Base-by-base conservation (phyloP, 2,797 vertebrate genomes). In the Spinus olivaceus region DNA sequence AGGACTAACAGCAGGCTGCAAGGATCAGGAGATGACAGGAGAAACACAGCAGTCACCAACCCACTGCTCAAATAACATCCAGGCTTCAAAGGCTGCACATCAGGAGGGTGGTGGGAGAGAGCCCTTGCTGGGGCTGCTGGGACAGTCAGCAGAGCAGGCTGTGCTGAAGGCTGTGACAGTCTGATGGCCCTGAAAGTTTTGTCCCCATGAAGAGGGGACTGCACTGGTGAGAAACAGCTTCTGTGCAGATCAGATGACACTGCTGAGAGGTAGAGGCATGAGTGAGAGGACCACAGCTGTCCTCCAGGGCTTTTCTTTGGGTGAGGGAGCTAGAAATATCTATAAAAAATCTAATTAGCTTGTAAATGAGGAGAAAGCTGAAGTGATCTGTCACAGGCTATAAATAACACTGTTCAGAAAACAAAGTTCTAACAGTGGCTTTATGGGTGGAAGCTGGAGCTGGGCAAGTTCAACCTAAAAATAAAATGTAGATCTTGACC, bases 81-180 rank as follows among this genome's bases (percentile, higher is more conserved):
- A 74, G 54, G 12, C 32, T 64, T 61, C 24, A 39, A 64, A 86
- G 50, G 46, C 80, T 67, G 25, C 3, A 0, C 1, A 2, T 14
- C 65, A 78, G 65, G 33, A 46, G 69, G 18, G 32, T 21, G 39
- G 20, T 9, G 7, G 60, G 22, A 11, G 61, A 25, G 30, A 0
- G 4, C n/a, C 19, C 5, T 14, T 41, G 61, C 63, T 65, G 50
- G 30, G 65, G 46, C 33, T 77, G 56, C 56, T 60, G 71, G 76
- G 41, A 27, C 0, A 0, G 61, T 37, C 5, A 5, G 30, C 71
- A 70, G 67, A 42, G 53, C 0, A 0, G 41, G 63, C 39, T 57
- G 81, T 21, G 54, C 35, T 15, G 74, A 23, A 60, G 49, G 41
- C 37, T 60, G n/a, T 0, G 7, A 7, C 3, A 23, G 18, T 27